Conservation (phyloP, 1,140 invertebrate genomes). For the Dendrolimus kikuchii region DNA sequence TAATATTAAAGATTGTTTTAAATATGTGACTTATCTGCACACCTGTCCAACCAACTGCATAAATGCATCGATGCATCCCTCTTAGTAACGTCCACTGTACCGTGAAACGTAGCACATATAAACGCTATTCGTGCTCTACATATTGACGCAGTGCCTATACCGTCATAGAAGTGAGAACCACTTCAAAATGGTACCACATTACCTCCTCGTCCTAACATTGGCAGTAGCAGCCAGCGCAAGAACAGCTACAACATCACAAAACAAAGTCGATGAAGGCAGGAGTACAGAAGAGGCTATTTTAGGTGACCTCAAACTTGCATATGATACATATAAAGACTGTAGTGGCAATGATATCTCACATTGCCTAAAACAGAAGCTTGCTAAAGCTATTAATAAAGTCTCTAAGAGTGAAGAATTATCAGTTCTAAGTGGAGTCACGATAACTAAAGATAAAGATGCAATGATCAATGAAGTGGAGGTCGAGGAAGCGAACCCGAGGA, state of each 20-base stretch:
- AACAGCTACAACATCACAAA: constrained; percentile 54
- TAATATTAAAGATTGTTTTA: not conserved
- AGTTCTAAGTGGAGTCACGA: constrained; percentile 80
- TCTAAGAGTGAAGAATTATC: constrained; percentile 75
- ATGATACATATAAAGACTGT: constrained; percentile 81
- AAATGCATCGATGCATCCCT: constrained; percentile 65
- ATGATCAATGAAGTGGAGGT: constrained; percentile 41
- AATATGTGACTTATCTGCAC: not conserved
- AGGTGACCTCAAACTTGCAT: constrained; percentile 60
- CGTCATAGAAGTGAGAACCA: constrained; percentile 43
- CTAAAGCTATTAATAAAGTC: constrained; percentile 80
- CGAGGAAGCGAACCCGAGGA: constrained; percentile 77
- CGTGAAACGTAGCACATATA: constrained; percentile 68
- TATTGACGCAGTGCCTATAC: constrained; percentile 51
- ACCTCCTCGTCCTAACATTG: constrained; percentile 60
- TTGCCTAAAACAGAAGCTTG: constrained; percentile 84
- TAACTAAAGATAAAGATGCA: constrained; percentile 75
- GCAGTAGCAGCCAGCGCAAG: constrained; percentile 53
- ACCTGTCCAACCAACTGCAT: constrained; percentile 30
- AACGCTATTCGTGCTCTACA: constrained; percentile 46
- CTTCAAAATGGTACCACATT: constrained; percentile 60
- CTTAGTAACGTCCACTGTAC: constrained; percentile 49
- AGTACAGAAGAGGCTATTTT: constrained; percentile 60
- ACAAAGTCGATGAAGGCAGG: constrained; percentile 51
- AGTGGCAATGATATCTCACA: constrained; percentile 78